Evolutionary conservation across 2,113 vertebrate genomes (phyloP), one percentile per base, ranked within the genome.

Genomic region (Lycocorax pyrrhopterus): DNA sequence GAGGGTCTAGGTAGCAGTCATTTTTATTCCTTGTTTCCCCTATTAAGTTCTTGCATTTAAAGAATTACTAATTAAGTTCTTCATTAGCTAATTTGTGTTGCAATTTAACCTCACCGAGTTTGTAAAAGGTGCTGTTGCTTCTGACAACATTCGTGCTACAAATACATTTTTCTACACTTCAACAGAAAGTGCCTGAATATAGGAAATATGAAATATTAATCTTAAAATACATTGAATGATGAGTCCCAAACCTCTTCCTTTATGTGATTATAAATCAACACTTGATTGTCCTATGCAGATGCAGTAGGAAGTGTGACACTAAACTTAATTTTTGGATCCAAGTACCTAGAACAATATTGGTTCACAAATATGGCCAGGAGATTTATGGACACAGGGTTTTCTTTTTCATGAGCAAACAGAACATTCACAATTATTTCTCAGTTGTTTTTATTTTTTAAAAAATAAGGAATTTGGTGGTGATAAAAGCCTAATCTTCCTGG

Each of bases 1-100:
- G 19, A 81, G 77, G 33, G 53, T 18, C 22, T 86, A n/a, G 29
- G 22, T 58, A 87, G 26, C n/a, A 71, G n/a, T 58, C 18, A 39
- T 17, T 90, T 92, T 73, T 52, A 4, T 72, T 93, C 11, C 11
- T 30, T 78, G 94, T 56, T 47, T 26, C 10, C 43, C 19, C 30
- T 75, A 51, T 78, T 88, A 84, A 52, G 12, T 49, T 20, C 27
- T 91, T 63, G 49, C 63, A 7, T 84, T 84, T 84, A 71, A 88
- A 80, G 10, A 85, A 86, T 73, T 83, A 20, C 26, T 90, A 81
- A 95, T 93, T 62, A 87, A 77, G 16, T 55, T 46, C 46, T 86
- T 91, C 44, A 78, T 95, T 88, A 89, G 58, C 14, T 71, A 90
- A 90, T 89, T 90, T 90, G 26, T 84, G 46, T 84, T 73, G 39